phyloP scores from a whole-genome alignment of 2,888 invertebrate genomes.

The Hyalella azteca region DNA sequence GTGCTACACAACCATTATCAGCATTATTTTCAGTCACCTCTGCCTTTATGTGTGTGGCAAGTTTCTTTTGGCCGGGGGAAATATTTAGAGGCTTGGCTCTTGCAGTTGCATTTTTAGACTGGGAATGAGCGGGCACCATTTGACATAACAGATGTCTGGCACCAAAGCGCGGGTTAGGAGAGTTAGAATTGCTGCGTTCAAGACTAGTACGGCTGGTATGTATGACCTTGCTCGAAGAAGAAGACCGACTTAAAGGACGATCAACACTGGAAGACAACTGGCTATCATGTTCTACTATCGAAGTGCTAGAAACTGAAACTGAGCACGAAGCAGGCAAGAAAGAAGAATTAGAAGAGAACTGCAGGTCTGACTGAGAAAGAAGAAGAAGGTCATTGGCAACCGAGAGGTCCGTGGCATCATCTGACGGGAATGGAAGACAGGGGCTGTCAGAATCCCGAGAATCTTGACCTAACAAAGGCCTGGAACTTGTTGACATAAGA shows the following conservation, averaged over 20 bases:
- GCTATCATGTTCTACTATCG: not conserved
- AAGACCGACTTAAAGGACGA: slow-evolving; percentile 2
- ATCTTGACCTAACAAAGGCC: not conserved
- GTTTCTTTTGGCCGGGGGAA: slow-evolving; percentile 22
- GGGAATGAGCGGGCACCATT: slow-evolving; percentile 45
- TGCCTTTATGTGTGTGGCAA: slow-evolving; percentile 33
- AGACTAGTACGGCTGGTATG: slow-evolving; percentile 46
- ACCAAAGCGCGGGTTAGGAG: slow-evolving; percentile 59
- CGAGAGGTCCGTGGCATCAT: slow-evolving; percentile 8
- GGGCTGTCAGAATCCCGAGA: not conserved
- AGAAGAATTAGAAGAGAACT: slow-evolving; percentile 13
- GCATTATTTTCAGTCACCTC: no score
- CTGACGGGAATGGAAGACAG: not conserved
- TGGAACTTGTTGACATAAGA: not conserved
- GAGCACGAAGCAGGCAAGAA: not conserved
- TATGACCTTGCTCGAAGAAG: slow-evolving; percentile 42
- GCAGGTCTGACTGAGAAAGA: slow-evolving; percentile 10
- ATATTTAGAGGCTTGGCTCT: slow-evolving; percentile 34
- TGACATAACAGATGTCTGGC: slow-evolving; percentile 53
- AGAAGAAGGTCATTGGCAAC: slow-evolving; percentile 14
- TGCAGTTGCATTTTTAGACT: slow-evolving; percentile 51
- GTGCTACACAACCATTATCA: no score
- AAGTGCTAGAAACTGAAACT: slow-evolving; percentile 1
- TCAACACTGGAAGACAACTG: slow-evolving; percentile 1
- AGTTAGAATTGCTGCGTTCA: slow-evolving; percentile 49